Base-by-base conservation (phyloP, 37 sponge, comb jelly and placozoan species). In the Ianthella basta region DNA sequence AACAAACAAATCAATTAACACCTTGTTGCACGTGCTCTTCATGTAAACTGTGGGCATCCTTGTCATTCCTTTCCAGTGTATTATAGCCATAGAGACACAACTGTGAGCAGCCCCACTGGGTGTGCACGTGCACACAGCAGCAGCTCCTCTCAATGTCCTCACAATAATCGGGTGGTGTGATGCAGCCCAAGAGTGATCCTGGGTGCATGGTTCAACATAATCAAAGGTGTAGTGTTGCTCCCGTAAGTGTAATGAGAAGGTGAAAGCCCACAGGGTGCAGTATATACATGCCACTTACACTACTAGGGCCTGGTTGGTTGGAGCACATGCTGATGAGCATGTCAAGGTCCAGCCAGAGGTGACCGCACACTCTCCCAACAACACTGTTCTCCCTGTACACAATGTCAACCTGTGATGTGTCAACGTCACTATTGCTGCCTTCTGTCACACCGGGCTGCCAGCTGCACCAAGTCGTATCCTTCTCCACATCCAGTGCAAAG, bases 271-370 rank as follows among this genome's bases (percentile, higher is more conserved):
- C 50, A 44, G 50, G 3, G 50, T 44, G 3, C 50, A 3, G 8
- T 72, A 21, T 75, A 41, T 27, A 41, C 1, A 21, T 1, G 80
- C 34, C 56, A 34, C 54, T 79, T 24, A 55, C 54, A 59, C 82
- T 81, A 18, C 55, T 39, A 60, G 55, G 33, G 12, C 25, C 56
- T 14, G 27, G 2, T 60, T 50, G 38, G 21, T 80, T 36, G 23
- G 56, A 77, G 56, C 91, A 93, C 85, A 89, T 88, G 36, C 83
- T 55, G 10, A 85, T 82, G 55, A 94, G 87, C 13, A 55, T 68
- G 56, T 86, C 82, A 72, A 94, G 69, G 68, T 94, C 91, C 54
- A 89, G 87, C 95, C 95, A 94, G 64, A 90, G 88, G 64, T 90
- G 86, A 6, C 94, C 94, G 38, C 86, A 88, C 39, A 64, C 25